phyloP scores from a whole-genome alignment of 2,113 vertebrate species.

The Lepidothrix coronata region DNA sequence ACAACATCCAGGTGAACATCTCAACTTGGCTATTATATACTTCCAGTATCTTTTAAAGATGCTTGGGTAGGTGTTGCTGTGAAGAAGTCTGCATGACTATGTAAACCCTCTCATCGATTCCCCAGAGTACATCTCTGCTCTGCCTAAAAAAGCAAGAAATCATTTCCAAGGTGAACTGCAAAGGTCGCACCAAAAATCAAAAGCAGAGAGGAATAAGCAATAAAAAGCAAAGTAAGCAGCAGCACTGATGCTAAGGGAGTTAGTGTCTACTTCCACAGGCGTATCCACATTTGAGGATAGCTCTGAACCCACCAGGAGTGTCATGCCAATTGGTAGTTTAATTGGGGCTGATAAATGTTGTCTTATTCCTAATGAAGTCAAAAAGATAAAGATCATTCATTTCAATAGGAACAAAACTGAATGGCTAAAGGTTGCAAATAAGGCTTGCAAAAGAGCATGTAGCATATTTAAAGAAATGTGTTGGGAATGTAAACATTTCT shows the following conservation, averaged over 20 bases:
- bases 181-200: not conserved
- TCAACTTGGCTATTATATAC: not conserved
- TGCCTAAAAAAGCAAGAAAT: not conserved
- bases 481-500: not conserved
- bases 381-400: not conserved
- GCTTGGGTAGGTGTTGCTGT: not conserved
- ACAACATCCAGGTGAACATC: not conserved
- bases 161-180: not conserved
- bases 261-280: not conserved
- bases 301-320: not conserved
- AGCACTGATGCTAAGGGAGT: slow-evolving; percentile 25
- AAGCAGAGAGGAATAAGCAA: not conserved
- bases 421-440: not conserved
- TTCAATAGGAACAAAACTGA: not conserved
- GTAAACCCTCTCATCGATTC: not conserved
- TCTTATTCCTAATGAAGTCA: not conserved
- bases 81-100: not conserved
- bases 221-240: slow-evolving; percentile 11
- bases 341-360: not conserved
- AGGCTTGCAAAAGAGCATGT: not conserved
- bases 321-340: not conserved
- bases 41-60: not conserved
- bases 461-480: not conserved
- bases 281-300: not conserved
- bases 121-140: not conserved